Evolutionary conservation across 2,113 vertebrate species (phyloP), one percentile per base, ranked within the genome.

Genomic region (Alosa alosa): DNA sequence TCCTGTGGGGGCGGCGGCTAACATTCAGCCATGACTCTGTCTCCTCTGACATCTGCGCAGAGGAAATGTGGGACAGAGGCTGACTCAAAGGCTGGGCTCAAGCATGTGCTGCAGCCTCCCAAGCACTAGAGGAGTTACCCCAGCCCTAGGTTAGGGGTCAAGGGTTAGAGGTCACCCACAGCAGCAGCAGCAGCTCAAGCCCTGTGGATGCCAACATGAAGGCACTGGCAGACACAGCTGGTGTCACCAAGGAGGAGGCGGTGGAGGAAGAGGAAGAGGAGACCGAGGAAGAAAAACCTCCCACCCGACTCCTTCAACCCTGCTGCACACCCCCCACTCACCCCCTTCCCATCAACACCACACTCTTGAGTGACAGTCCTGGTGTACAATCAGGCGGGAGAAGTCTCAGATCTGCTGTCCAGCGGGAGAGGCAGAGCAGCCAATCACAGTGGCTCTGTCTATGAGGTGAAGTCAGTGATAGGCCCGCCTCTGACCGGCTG

Each of bases 201-300:
- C 52, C 72, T 78, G 86, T 39, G n/a, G 83, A 86, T 90, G 83
- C 52, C 78, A 85, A 88, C 83, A 86, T 87, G 89, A 95, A 94
- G 94, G 93, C 94, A 94, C 94, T 93, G 89, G 87, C 90, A 89
- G 90, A 93, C 84, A 86, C 83, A 85, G 88, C 86, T 72, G 64
- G 64, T 36, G 64, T 72, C 64, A 72, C 64, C 81, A 46, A 81
- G 84, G 87, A 86, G 85, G 81, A 84, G 60, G 36, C 1, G 20
- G 31, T 15, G 10, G n/a, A 31, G 25, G 64, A 72, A 72, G 64
- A 36, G 25, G 64, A 72, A 7, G 64, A 36, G 20, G 55, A 57
- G 17, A 22, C 4, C 20, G 50, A 52, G 50, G 50, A 52, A 13
- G 50, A 17, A 52, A 52, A 52, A 11, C 50, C 15, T 31, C 47